Conservation (phyloP, 1,140 invertebrate genomes). For the Drosophila trapezifrons region DNA sequence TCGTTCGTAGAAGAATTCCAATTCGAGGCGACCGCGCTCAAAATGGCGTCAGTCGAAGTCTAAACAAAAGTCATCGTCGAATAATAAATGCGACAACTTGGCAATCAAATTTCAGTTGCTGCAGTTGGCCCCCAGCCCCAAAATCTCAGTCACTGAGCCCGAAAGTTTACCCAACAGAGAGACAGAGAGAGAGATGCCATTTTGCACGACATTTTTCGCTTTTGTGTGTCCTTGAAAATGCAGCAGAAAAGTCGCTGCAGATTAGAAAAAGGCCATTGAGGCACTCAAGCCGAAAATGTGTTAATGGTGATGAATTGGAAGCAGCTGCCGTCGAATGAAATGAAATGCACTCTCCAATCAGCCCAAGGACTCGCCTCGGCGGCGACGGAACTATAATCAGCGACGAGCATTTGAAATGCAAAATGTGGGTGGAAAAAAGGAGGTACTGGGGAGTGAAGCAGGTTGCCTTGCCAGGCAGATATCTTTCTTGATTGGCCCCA, state of each 20-base stretch:
- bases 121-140: constrained; percentile 14
- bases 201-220: constrained; percentile 45
- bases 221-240: constrained; percentile 48
- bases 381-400: constrained; percentile 25
- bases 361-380: constrained; percentile 55
- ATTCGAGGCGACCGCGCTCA: constrained; percentile 12
- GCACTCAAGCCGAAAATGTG: constrained; percentile 78
- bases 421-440: constrained; percentile 22
- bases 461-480: constrained; percentile 21
- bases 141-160: background rate
- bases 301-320: constrained; percentile 77
- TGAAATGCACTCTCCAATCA: constrained; percentile 64
- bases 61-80: constrained; percentile 17
- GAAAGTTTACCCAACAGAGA: constrained; percentile 1
- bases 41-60: constrained; percentile 44
- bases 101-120: constrained; percentile 50
- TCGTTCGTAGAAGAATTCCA: constrained; percentile 29
- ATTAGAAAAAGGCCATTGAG: constrained; percentile 60
- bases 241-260: constrained; percentile 14
- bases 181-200: background rate
- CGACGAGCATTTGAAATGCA: constrained; percentile 5
- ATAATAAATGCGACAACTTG: constrained; percentile 51
- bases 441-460: constrained; percentile 11
- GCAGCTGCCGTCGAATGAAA: constrained; percentile 57
- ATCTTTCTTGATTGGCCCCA: background rate